Base-by-base conservation (phyloP, 2,113 vertebrate genomes). In the Carlito syrichta region DNA sequence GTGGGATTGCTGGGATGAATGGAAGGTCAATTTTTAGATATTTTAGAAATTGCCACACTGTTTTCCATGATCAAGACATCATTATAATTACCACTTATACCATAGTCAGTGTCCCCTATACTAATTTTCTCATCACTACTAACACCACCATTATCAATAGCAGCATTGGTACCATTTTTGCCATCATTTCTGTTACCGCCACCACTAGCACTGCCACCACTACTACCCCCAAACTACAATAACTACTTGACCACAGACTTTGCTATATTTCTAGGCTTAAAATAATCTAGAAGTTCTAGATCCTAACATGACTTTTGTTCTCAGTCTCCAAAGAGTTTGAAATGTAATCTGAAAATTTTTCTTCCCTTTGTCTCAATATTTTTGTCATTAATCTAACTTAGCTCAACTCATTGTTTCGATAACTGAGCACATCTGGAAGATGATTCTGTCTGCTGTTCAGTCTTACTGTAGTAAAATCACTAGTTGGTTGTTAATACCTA, bases 171-270 rank as follows among this genome's bases (percentile, higher is more conserved):
- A 12, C 16, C 5, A n/a, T 20, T n/a, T 22, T 35, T 13, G 9
- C 1, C 17, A 68, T 11, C 9, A 25, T 45, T 8, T 58, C 3
- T 16, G 4, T 25, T n/a, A 69, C 48, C 8, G 52, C 48, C 9
- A 6, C 5, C 74, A 77, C n/a, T 69, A 52, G 7, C 50, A 35
- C 19, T 43, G 52, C 16, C 10, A 89, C 30, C 30, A 23, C 22
- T 22, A 30, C n/a, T 23, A n/a, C 8, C 17, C 6, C 6, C 13
- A 8, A 66, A 48, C 17, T 30, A 69, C 8, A 74, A 3, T 16
- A 23, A 30, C 1, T 58, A 17, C 22, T 2, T 32, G 30, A 81
- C 0, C 32, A 4, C 12, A 45, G 13, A 23, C 5, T 52, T 8
- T 66, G 22, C 17, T 69, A 4, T 20, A 35, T 1, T 60, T 84